A percentile compares a stretch with the other conserved stretches of the same genome.
phyloP scores from a whole-genome alignment of 2,113 vertebrate genomes.

The Lutjanus erythropterus region DNA sequence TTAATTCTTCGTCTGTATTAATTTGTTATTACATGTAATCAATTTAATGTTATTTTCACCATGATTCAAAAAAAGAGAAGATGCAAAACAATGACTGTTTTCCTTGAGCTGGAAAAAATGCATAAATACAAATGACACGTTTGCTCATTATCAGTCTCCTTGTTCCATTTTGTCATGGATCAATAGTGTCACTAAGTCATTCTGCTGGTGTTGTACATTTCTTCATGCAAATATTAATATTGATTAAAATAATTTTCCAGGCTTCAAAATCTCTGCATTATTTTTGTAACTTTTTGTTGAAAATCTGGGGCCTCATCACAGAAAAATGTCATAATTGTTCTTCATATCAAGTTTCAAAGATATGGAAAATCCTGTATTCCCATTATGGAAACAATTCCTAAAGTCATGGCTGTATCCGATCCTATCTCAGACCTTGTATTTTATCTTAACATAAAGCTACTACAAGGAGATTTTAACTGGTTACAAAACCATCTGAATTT shows the following conservation, averaged over 20 bases:
- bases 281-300: conserved; percentile 2
- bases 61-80: conserved; percentile 37
- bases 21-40: conserved; percentile 66
- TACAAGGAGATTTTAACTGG: no score
- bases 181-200: conserved; percentile 66
- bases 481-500: no score
- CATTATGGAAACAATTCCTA: no score
- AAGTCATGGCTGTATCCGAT: no score
- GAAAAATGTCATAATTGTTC: no score
- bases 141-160: conserved; percentile 54
- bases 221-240: conserved; percentile 92
- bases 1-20: conserved; percentile 60
- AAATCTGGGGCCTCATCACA: no score
- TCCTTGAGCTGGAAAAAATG: conserved; percentile 39
- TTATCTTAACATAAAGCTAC: no score
- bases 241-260: conserved; percentile 96
- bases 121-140: conserved; percentile 41
- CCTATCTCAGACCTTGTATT: no score
- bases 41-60: conserved; percentile 55
- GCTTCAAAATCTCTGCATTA: conserved; percentile 60
- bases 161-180: conserved; percentile 54
- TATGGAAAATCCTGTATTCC: no score
- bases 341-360: no score
- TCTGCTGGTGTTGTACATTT: conserved; percentile 87
- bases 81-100: conserved; percentile 45